phyloP scores from a whole-genome alignment of 2,797 vertebrate species.

The Aeoliscus strigatus region DNA sequence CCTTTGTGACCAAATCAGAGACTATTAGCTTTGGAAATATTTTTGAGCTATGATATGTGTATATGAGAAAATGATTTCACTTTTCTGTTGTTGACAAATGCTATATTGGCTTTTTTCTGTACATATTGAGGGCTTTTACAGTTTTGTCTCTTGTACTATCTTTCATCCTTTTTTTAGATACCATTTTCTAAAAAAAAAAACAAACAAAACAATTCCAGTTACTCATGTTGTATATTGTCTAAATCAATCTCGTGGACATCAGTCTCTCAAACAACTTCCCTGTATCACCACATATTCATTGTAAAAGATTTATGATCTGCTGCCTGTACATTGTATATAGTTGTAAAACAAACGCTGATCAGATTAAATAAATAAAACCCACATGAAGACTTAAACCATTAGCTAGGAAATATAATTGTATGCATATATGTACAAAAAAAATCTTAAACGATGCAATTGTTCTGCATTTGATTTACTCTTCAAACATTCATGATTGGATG shows the following conservation, averaged over 20 bases:
- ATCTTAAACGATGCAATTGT: conserved; percentile 64
- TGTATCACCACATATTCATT: conserved; percentile 72
- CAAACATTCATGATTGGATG: conserved; percentile 39
- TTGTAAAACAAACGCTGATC: conserved; percentile 80
- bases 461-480: conserved; percentile 57
- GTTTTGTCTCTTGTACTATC: conserved; percentile 72
- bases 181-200: conserved; percentile 79
- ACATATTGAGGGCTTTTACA: conserved; percentile 81
- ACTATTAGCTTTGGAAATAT: conserved; percentile 77
- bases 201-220: conserved; percentile 64
- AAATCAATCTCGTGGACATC: conserved; percentile 66
- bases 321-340: conserved; percentile 87
- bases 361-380: conserved; percentile 78
- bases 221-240: conserved; percentile 73
- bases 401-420: conserved; percentile 74
- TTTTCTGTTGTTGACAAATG: conserved; percentile 66
- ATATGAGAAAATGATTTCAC: conserved; percentile 73
- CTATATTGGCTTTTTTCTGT: conserved; percentile 75
- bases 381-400: conserved; percentile 70
- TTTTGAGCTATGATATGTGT: conserved; percentile 75
- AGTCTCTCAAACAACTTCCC: conserved; percentile 61
- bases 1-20: conserved; percentile 81
- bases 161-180: conserved; percentile 75
- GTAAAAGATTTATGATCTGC: conserved; percentile 78
- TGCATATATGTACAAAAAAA: conserved; percentile 73